Base-by-base conservation (phyloP, 2,113 vertebrate species). In the Orthonyx spaldingii region DNA sequence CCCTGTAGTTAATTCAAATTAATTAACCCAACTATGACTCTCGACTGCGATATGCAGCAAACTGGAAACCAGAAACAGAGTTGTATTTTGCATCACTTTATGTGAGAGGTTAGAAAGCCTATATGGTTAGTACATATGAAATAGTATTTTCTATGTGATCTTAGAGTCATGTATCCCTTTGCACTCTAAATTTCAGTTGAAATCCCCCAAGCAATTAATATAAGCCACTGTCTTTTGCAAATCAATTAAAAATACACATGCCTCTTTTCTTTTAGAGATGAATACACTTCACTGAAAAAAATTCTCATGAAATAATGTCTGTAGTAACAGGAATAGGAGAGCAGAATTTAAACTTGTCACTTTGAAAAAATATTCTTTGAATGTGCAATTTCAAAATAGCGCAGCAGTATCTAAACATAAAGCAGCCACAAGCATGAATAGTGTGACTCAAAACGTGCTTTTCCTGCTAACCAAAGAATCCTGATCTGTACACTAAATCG, bases 1-100 rank as follows among this genome's bases (percentile, higher is more conserved):
- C 72, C 72, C 72, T 68, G 69, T 56, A 84, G 87, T 89, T 97
- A 92, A 87, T 71, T 93, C 65, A 89, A 82, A 89, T 92, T 87
- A 95, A 95, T 94, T 92, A 97, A 95, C 20, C 24, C 64, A 84
- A 52, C n/a, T 71, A 46, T 78, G 84, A 52, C 64, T 75, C 57
- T 75, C 2, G 3, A 64, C 26, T 47, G 41, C 12, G 14, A 13
- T 37, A 56, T 66, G 46, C 2, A 3, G 47, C 35, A 75, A 90
- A 26, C 35, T 41, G 39, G 47, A 94, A 87, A 90, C 59, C 55
- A 90, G 70, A 90, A 78, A 50, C 2, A 77, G 46, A 79, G 27
- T 47, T 56, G 24, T 52, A 30, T 49, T 61, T 77, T 52, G 26
- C 41, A 33, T 53, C 71, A 68, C 26, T 89, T 77, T 35, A 56